Evolutionary conservation across 92 coral and sea anemone species (phyloP).

Genomic region (Palythoa grandiflora): DNA sequence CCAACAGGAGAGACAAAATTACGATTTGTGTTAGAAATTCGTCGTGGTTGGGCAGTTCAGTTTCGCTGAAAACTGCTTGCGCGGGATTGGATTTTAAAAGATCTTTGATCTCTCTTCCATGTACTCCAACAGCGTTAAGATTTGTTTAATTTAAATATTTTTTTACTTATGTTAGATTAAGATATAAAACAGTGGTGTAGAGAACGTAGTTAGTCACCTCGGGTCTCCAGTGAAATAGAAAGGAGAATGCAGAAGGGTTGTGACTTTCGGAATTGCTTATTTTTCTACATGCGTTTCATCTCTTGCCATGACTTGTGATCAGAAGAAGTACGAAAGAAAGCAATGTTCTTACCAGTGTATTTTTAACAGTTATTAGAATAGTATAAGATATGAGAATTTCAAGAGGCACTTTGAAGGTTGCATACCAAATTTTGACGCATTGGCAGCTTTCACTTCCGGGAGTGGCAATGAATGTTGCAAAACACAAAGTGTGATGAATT

Average conservation of each 20-base stretch:
- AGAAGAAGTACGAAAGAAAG: neutral
- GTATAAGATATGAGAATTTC: neutral
- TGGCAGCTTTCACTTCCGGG: conserved; percentile 48
- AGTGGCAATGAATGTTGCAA: conserved; percentile 13
- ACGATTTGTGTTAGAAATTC: neutral
- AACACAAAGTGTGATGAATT: neutral
- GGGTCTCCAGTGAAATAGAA: no score
- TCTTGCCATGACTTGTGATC: neutral
- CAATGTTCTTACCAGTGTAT: neutral
- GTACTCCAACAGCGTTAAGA: neutral
- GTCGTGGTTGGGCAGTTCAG: neutral
- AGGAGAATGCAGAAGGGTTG: no score
- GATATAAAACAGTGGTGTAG: no score
- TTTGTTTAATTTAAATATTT: neutral
- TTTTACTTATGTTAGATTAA: neutral
- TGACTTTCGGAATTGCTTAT: neutral
- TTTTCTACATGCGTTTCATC: conserved; percentile 17
- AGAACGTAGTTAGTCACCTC: no score
- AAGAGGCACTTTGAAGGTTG: neutral
- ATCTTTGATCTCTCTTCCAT: neutral
- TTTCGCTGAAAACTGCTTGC: neutral
- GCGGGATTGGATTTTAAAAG: conserved; percentile 16
- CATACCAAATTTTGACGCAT: conserved; percentile 3
- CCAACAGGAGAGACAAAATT: neutral
- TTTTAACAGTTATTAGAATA: neutral